Base-by-base conservation (phyloP, 2,888 invertebrate genomes). In the Axea sp. region DNA sequence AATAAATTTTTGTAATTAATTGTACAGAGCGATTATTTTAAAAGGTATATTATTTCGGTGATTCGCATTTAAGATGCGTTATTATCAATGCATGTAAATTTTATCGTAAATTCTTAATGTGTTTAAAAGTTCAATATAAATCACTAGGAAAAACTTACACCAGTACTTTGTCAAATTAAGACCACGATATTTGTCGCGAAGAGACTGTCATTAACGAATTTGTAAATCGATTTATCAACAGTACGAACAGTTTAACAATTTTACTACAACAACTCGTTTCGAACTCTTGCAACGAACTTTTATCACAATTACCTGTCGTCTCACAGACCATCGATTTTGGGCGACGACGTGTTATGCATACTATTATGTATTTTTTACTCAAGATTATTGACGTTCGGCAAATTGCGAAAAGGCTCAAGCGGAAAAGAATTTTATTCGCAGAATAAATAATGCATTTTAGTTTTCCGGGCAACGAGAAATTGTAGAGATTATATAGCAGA, bases 221-320 rank as follows among this genome's bases (percentile, higher is more conserved):
- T 62, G 14, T 33, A 33, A 53, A 64, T 43, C 75, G 72, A 77
- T 77, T 69, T 39, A 76, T 75, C 76, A 76, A 60, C 71, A 74
- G 59, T 15, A 14, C 9, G 31, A 51, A 68, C 57, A 73, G 62
- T 69, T 68, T 71, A 17, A 53, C 72, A 69, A 69, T 75, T 75
- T 72, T 37, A 51, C 31, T 49, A 24, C 59, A 68, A 59, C 49
- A 72, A 60, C 65, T 45, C 31, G 51, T 45, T 62, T 45, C 51
- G 28, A 67, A 72, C 72, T 75, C 65, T 57, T 45, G 35, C 35
- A 68, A 67, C 75, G 73, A 77, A 77, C 77, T 76, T 77, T 76
- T 78, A 77, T 78, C 78, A 74, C 80, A 77, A 80, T 78, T 78
- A 78, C 78, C 75, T 69, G 67, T 62, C 76, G 74, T 76, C n/a